phyloP scores from a whole-genome alignment of 2,797 vertebrate species.

The Trachurus trachurus region DNA sequence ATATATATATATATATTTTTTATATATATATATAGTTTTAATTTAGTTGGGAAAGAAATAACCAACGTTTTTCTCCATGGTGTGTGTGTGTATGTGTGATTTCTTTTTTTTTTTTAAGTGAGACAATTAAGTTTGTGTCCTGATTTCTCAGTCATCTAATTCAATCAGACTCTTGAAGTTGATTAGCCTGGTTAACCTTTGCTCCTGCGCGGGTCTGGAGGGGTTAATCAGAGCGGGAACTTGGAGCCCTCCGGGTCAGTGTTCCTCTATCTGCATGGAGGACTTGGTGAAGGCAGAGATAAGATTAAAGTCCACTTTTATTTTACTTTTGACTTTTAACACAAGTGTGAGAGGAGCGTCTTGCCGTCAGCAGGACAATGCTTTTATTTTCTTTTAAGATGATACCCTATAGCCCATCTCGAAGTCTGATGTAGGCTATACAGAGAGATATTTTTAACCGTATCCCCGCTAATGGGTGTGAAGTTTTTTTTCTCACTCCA shows the following conservation, averaged over 20 bases:
- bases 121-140: conserved; percentile 57
- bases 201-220: conserved; percentile 83
- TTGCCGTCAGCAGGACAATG: conserved; percentile 12
- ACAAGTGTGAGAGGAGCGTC: conserved; percentile 29
- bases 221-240: conserved; percentile 92
- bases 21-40: conserved; percentile 2
- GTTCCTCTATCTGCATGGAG: conserved; percentile 82
- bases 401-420: neutral
- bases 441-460: neutral
- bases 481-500: neutral
- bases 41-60: conserved; percentile 2
- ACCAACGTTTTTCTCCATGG: neutral
- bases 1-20: too few relatives aligned
- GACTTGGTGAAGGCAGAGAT: conserved; percentile 87
- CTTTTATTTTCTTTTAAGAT: neutral
- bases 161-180: conserved; percentile 84
- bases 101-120: conserved; percentile 26
- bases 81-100: neutral
- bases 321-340: conserved; percentile 43
- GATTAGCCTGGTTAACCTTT: conserved; percentile 91
- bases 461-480: neutral
- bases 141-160: conserved; percentile 76
- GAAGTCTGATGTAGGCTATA: neutral
- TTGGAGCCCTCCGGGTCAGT: conserved; percentile 87
- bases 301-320: conserved; percentile 84